Base-by-base conservation (phyloP, 2,888 invertebrate genomes). In the Morpho deidamia region DNA sequence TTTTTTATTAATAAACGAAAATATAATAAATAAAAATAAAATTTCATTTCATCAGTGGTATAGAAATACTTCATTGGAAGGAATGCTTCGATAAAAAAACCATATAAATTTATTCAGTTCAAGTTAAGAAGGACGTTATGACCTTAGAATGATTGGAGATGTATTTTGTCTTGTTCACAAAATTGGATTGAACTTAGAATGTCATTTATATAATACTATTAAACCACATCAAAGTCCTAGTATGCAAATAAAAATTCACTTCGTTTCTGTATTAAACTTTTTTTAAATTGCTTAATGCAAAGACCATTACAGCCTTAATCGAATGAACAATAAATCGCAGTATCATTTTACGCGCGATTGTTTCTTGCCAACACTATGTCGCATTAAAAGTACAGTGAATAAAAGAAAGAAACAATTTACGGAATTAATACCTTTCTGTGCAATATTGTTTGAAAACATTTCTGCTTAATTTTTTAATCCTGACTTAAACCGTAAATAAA, bases 331-430 rank as follows among this genome's bases (percentile, higher is more conserved):
- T 72, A 71, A 75, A 65, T 69, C 67, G 63, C 64, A 66, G 67
- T 61, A 63, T 66, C 67, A 69, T 66, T 73, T 74, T 72, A 75
- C 71, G 68, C 63, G 61, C 75, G 67, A 81, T 81, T 81, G 78
- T 81, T 67, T 61, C 55, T 58, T 50, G 49, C 59, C 67, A 67
- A 54, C 59, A 58, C 63, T 69, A 65, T 65, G 65, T 62, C 65
- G 60, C 63, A 65, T 67, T 69, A 64, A 65, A 68, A 61, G 37
- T 48, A 59, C 45, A 39, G 2, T 11, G 11, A 9, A 54, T 47
- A 58, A 56, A 60, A 56, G 42, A 39, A 53, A 11, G 33, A 35
- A 38, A 50, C 38, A 47, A 12, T 44, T 44, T 11, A 34, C 37
- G 46, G 7, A n/a, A 9, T 47, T 46, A 41, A 38, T 43, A 38